Evolutionary conservation across 2,797 vertebrate genomes (phyloP).

Genomic region (Bucorvus abyssinicus): DNA sequence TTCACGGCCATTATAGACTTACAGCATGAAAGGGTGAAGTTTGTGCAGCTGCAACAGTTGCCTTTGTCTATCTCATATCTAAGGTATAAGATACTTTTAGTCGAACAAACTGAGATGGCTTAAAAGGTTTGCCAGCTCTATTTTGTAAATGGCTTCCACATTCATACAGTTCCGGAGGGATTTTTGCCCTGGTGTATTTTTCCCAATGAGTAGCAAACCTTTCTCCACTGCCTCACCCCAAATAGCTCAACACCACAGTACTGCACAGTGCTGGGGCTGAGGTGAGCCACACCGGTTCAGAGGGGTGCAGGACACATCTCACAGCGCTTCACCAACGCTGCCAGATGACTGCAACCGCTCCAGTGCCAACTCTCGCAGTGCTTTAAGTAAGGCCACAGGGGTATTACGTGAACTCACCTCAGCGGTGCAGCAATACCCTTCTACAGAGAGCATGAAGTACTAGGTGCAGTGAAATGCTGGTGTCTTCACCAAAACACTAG

Average conservation of each 20-base stretch:
- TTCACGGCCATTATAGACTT: background rate
- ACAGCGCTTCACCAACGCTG: background rate
- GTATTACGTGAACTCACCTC: background rate
- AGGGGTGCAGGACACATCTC: accelerated
- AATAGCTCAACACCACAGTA: background rate
- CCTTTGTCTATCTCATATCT: background rate
- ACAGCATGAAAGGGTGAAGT: background rate
- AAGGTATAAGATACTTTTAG: background rate
- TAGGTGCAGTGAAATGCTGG: background rate
- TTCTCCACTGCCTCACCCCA: background rate
- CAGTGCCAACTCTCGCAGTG: background rate
- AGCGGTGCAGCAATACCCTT: background rate
- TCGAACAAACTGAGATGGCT: background rate
- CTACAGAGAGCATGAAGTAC: background rate
- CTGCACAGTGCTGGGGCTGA: background rate
- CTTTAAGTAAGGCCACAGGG: background rate
- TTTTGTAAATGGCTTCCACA: background rate
- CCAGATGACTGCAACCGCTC: background rate
- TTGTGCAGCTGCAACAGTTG: background rate
- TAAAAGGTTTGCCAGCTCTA: background rate
- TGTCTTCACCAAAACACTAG: background rate
- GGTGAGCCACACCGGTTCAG: background rate
- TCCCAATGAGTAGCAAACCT: background rate
- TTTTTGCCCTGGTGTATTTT: background rate
- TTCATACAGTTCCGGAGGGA: background rate